Percentiles rank a stretch among this genome's conserved stretches.
phyloP scores from a whole-genome alignment of 2,113 vertebrate species.

The Larimichthys polyactis region DNA sequence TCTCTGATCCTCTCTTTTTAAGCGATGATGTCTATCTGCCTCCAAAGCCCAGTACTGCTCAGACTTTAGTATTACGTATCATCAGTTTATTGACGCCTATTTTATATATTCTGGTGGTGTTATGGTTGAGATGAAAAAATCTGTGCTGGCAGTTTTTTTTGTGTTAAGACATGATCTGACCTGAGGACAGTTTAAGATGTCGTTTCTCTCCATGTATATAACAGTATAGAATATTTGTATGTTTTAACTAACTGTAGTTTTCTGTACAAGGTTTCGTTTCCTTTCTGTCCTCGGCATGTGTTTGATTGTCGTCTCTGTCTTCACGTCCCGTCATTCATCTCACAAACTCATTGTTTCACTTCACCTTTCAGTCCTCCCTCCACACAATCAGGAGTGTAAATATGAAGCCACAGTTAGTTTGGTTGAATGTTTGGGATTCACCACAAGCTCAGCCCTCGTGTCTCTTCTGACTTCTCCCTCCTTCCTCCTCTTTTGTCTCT shows the following conservation, averaged over 20 bases:
- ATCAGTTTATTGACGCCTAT: background rate
- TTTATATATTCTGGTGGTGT: background rate
- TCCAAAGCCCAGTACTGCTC: background rate
- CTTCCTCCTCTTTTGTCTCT: constrained; percentile 35
- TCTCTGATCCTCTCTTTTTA: no score
- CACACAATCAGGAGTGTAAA: constrained; percentile 30
- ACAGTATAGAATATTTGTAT: background rate
- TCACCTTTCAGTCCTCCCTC: background rate
- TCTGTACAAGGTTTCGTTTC: background rate
- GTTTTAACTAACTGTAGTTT: background rate
- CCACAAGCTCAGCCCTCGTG: background rate
- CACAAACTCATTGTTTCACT: background rate
- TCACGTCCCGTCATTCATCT: background rate
- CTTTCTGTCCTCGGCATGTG: background rate
- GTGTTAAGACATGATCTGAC: background rate
- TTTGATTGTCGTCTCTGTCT: background rate
- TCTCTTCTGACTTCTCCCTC: constrained; percentile 47
- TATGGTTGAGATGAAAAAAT: background rate
- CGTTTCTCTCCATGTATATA: no score
- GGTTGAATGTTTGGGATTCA: constrained; percentile 12
- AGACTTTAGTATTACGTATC: no score
- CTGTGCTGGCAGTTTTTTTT: background rate
- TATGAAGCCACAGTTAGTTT: background rate
- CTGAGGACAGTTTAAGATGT: no score
- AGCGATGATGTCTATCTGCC: no score